These are phyloP conservation scores for Ernsta delagoae DNA, from an alignment of 2,888 invertebrate species.

Conservation along the genomic window DNA sequence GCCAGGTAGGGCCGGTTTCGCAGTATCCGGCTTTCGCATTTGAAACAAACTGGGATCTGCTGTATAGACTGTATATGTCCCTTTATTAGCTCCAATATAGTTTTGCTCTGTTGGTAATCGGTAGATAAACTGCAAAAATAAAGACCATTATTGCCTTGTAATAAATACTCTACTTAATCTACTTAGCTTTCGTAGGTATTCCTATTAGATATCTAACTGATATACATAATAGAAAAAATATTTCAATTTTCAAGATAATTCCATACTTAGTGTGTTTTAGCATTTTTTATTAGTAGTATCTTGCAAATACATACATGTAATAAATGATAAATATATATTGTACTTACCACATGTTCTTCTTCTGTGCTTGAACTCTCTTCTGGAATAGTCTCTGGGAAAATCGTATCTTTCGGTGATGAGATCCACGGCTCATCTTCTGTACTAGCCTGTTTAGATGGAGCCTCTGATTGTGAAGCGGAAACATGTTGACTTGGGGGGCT, in stretches of 20 bases:
- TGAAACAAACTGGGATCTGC: conserved; percentile 93
- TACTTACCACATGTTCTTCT: conserved; percentile 93
- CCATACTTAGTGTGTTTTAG: too few relatives aligned
- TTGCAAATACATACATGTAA: too few relatives aligned
- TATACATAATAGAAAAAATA: too few relatives aligned
- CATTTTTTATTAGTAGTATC: too few relatives aligned
- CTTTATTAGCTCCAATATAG: conserved; percentile 89
- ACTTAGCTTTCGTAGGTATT: too few relatives aligned
- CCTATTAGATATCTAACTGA: too few relatives aligned
- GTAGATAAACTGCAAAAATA: conserved; percentile 88
- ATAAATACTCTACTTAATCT: neutral
- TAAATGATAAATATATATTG: too few relatives aligned
- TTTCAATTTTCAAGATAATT: too few relatives aligned
- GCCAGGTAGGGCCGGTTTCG: conserved; percentile 66
- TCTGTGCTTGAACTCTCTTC: conserved; percentile 97
- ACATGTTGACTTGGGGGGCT: conserved; percentile 87
- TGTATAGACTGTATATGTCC: conserved; percentile 91
- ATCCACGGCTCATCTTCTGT: conserved; percentile 91
- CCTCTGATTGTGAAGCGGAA: conserved; percentile 82
- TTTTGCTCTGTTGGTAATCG: conserved; percentile 90
- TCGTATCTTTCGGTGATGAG: conserved; percentile 94
- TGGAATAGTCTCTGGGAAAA: conserved; percentile 96
- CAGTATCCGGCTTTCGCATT: conserved; percentile 63
- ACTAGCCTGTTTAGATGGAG: conserved; percentile 76
- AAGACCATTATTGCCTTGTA: neutral